Evolutionary conservation across 2,797 vertebrate species (phyloP).

Genomic region (Kryptolebias ocellatus): DNA sequence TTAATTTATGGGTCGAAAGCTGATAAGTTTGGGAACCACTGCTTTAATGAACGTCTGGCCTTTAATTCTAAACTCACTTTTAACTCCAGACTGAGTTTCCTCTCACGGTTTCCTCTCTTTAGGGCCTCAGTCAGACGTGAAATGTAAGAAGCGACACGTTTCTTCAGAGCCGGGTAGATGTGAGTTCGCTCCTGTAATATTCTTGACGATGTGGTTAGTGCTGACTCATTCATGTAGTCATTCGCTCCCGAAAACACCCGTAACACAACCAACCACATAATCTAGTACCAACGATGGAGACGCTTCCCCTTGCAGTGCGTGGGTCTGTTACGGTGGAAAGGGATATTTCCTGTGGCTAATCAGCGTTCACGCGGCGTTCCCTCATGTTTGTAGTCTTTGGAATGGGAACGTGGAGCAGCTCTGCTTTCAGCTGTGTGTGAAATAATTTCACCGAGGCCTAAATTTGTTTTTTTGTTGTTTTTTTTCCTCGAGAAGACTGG

Average conservation of each 20-base stretch:
- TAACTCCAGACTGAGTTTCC: no score
- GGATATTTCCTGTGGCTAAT: constrained; percentile 62
- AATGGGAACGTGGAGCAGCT: constrained; percentile 29
- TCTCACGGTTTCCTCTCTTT: no score
- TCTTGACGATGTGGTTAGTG: background rate
- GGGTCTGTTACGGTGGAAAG: constrained; percentile 41
- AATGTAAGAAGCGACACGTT: no score
- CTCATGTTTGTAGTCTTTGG: constrained; percentile 17
- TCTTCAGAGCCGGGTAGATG: no score
- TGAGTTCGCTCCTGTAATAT: no score
- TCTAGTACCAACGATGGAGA: constrained; percentile 43
- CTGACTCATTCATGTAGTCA: constrained; percentile 12
- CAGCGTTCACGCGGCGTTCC: constrained; percentile 16
- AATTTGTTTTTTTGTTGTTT: constrained; percentile 7
- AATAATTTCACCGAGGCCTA: constrained; percentile 15
- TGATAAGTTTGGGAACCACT: no score
- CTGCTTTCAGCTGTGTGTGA: constrained; percentile 26
- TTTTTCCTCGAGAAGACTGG: constrained; percentile 9
- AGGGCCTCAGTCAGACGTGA: no score
- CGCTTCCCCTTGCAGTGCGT: constrained; percentile 46
- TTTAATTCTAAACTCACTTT: no score
- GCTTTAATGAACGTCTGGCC: no score
- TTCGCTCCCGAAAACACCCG: constrained; percentile 17
- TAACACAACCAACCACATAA: constrained; percentile 31
- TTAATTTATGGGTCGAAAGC: no score